Evolutionary conservation across 2,113 vertebrate species (phyloP).

Genomic region (Rhea americana): DNA sequence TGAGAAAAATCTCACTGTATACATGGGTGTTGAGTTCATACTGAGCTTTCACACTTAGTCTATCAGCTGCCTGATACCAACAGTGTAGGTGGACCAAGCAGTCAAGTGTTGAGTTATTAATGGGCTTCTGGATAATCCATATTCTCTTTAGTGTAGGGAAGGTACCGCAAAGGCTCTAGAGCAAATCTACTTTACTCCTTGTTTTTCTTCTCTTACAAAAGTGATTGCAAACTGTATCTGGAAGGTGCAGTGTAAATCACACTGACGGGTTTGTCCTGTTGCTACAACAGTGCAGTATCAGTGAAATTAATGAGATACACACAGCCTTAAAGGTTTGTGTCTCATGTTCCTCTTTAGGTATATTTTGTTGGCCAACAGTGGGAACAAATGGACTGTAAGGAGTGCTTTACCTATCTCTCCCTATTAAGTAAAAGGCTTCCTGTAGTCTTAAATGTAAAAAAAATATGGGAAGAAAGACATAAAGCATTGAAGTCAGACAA

Average conservation of each 20-base stretch:
- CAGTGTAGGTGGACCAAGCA: not conserved
- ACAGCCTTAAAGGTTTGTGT: not conserved
- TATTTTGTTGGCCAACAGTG: not conserved
- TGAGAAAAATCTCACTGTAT: not conserved
- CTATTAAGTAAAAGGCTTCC: not conserved
- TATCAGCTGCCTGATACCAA: not conserved
- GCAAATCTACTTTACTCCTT: rapidly evolving
- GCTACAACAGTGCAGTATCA: not conserved
- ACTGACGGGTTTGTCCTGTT: not conserved
- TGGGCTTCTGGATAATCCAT: not conserved
- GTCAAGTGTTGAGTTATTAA: not conserved
- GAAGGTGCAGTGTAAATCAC: not conserved
- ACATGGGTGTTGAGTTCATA: not conserved
- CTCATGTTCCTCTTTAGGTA: not conserved
- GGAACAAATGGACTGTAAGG: not conserved
- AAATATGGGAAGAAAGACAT: not conserved
- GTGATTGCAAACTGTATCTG: not conserved
- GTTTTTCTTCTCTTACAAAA: not conserved
- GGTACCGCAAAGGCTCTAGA: not conserved
- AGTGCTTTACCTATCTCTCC: not conserved
- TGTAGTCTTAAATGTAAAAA: not conserved
- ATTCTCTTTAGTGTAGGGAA: not conserved
- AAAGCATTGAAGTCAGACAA: not conserved
- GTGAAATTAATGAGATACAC: not conserved
- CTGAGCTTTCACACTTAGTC: not conserved